Percentiles rank a stretch among this genome's conserved stretches.
These are phyloP conservation scores for Phaethornis superciliosus DNA, from an alignment of 2,113 vertebrate species.

Conservation along the genomic window DNA sequence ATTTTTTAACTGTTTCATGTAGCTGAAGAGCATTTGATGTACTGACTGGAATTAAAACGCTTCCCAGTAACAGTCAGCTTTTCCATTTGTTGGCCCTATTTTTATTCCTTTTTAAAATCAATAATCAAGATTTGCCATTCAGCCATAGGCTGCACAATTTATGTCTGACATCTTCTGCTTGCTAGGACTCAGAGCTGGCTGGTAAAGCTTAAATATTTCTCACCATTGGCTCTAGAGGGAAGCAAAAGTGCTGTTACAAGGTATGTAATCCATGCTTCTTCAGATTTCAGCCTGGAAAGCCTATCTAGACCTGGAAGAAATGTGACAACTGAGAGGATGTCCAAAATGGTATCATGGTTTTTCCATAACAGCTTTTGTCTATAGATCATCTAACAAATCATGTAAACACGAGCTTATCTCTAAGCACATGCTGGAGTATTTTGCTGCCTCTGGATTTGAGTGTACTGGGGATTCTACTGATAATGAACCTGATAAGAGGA, in stretches of 20 bases:
- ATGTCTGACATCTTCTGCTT: background rate
- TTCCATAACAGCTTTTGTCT: background rate
- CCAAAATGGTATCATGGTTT: background rate
- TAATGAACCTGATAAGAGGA: slow-evolving; percentile 51
- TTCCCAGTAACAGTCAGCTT: background rate
- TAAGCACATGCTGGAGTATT: slow-evolving; percentile 2
- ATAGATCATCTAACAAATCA: slow-evolving; percentile 4
- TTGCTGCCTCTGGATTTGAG: slow-evolving; percentile 29
- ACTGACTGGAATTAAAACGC: background rate
- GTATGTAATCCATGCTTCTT: background rate
- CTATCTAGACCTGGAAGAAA: background rate
- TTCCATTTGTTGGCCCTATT: background rate
- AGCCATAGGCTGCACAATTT: background rate
- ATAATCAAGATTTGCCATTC: background rate
- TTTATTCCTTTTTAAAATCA: background rate
- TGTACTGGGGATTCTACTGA: background rate
- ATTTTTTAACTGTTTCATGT: slow-evolving; percentile 10
- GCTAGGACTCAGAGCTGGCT: background rate
- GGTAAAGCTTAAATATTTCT: background rate
- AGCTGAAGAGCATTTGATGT: background rate
- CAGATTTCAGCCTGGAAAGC: background rate
- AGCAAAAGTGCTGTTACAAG: background rate
- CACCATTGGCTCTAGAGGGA: background rate
- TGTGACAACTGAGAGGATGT: background rate
- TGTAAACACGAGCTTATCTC: background rate